These are phyloP conservation scores for Melanotaenia nigrans DNA, from an alignment of 2,797 vertebrate species.

Conservation along the genomic window DNA sequence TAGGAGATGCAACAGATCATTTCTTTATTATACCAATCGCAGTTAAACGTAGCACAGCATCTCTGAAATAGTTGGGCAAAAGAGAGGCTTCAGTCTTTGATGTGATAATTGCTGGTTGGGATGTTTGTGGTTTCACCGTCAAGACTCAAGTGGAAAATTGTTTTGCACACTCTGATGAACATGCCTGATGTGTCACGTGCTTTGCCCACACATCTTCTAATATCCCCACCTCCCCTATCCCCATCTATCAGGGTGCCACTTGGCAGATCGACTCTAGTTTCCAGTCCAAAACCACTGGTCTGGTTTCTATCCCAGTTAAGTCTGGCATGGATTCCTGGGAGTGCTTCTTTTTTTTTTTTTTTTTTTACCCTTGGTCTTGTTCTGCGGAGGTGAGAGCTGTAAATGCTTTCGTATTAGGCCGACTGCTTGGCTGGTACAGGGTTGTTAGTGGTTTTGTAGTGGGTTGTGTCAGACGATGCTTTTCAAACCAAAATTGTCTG, in stretches of 20 bases:
- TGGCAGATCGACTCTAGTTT: conserved; percentile 55
- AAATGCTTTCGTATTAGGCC: conserved; percentile 42
- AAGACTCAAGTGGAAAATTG: conserved; percentile 80
- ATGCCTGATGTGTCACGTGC: conserved; percentile 64
- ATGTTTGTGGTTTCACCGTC: conserved; percentile 68
- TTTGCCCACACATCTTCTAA: conserved; percentile 39
- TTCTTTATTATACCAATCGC: conserved; percentile 58
- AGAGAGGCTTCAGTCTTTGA: conserved; percentile 66
- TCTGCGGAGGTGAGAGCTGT: conserved; percentile 62
- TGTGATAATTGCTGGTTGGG: conserved; percentile 75
- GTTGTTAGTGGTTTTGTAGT: conserved; percentile 53
- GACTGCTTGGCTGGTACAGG: conserved; percentile 44
- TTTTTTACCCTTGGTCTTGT: conserved; percentile 31
- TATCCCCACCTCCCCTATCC: conserved; percentile 43
- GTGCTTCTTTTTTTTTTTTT: conserved; percentile 49
- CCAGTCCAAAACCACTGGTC: conserved; percentile 61
- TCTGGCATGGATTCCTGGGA: conserved; percentile 46
- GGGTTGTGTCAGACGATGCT: conserved; percentile 52
- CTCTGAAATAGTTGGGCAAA: conserved; percentile 62
- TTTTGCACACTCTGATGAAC: conserved; percentile 63
- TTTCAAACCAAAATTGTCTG: conserved; percentile 34
- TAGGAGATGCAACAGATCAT: conserved; percentile 46
- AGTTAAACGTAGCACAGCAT: conserved; percentile 49
- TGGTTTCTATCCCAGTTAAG: conserved; percentile 57
- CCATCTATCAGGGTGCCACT: conserved; percentile 57